Conservation (phyloP, 2,888 invertebrate genomes). For the Heteromurus nitidus region DNA sequence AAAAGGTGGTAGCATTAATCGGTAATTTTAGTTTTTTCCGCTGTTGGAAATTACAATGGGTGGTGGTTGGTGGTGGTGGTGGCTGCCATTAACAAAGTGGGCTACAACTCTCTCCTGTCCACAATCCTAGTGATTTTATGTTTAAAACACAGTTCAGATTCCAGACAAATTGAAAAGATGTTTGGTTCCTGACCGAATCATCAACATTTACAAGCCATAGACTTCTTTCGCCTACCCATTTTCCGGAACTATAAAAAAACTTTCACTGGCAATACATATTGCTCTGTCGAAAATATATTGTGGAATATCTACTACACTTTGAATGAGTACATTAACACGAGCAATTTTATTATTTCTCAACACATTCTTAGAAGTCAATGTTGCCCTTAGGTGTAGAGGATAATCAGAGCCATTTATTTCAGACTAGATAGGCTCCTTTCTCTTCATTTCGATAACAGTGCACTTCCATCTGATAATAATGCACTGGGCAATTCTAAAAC, state of each 20-base stretch:
- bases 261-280: no score
- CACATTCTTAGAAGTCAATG: no score
- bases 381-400: no score
- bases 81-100: conserved; percentile 4
- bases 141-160: neutral
- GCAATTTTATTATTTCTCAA: neutral
- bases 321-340: conserved; percentile 20
- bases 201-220: neutral
- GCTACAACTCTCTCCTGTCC: no score
- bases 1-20: neutral
- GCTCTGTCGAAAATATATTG: neutral
- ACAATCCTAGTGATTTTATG: no score
- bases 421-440: conserved; percentile 27
- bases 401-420: conserved; percentile 38
- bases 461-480: conserved; percentile 40
- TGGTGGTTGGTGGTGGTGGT: conserved; percentile 10
- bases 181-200: conserved; percentile 2
- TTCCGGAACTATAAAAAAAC: neutral
- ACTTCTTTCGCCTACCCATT: neutral
- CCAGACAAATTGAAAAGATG: neutral
- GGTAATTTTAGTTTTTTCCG: neutral
- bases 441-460: conserved; percentile 38
- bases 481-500: conserved; percentile 42
- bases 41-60: neutral
- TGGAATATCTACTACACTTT: neutral